Percentiles rank a stretch among this genome's conserved stretches.
These are phyloP conservation scores for Oreochromis aureus DNA, from an alignment of 2,113 vertebrate genomes.

Conservation along the genomic window DNA sequence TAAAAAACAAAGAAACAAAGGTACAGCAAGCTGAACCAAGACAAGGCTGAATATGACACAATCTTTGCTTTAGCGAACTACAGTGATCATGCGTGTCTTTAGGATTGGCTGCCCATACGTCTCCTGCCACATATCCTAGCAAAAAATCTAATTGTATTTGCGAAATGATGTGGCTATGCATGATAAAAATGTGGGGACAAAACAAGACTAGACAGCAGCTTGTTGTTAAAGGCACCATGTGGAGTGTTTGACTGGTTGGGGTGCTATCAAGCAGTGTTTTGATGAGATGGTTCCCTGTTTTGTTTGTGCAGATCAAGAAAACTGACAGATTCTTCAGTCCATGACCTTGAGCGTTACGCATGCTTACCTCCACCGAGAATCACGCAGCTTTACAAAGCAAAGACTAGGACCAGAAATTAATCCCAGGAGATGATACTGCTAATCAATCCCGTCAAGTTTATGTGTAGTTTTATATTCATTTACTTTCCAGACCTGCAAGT, in stretches of 20 bases:
- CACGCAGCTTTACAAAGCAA: background rate
- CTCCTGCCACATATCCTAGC: background rate
- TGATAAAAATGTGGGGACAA: background rate
- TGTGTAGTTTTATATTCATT: background rate
- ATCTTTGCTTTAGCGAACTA: background rate
- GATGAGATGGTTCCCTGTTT: background rate
- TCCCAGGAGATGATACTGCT: background rate
- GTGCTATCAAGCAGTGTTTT: background rate
- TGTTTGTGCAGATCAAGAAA: background rate
- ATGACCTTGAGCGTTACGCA: background rate
- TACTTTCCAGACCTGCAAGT: background rate
- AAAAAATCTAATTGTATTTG: background rate
- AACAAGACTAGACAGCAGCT: background rate
- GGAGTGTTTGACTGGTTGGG: background rate
- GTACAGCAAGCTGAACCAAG: background rate
- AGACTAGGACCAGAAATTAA: background rate
- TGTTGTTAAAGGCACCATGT: background rate
- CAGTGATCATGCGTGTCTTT: background rate
- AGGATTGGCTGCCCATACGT: background rate
- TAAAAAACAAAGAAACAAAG: background rate
- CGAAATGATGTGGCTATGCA: background rate
- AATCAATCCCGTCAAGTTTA: background rate
- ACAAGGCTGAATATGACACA: background rate
- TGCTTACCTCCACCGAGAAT: background rate
- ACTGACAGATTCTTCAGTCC: background rate